Evolutionary conservation across 2,113 vertebrate species (phyloP).

Genomic region (Ammospiza nelsoni): DNA sequence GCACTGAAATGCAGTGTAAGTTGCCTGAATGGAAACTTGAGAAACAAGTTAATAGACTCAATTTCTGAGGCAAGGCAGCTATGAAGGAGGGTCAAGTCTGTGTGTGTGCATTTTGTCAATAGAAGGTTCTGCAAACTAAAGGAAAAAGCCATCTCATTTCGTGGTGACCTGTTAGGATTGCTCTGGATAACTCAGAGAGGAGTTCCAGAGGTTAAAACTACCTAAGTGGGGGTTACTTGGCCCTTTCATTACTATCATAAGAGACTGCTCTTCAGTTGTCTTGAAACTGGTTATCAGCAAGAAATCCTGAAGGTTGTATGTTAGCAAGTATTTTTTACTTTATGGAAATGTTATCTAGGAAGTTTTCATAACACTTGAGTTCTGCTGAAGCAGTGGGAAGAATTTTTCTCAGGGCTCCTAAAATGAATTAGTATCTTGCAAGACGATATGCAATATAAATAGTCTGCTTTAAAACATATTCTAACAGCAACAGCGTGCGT

Average conservation of each 20-base stretch:
- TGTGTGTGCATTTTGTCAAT: background rate
- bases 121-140: background rate
- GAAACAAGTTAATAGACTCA: background rate
- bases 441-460: background rate
- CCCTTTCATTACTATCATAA: background rate
- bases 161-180: background rate
- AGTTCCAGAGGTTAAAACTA: background rate
- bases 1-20: background rate
- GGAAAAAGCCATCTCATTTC: background rate
- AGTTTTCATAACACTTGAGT: background rate
- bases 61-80: background rate
- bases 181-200: background rate
- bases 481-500: background rate
- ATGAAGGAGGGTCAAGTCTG: rapidly evolving
- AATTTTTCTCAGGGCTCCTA: background rate
- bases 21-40: background rate
- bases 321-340: background rate
- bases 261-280: background rate
- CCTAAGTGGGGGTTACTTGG: background rate
- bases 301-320: background rate
- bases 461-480: background rate
- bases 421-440: background rate
- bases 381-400: background rate
- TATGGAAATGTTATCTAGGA: background rate
- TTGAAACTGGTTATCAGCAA: background rate